A percentile compares a stretch with the other conserved stretches of the same genome.
These are phyloP conservation scores for Peribatodes rhomboidaria DNA, from an alignment of 2,888 invertebrate genomes.

Conservation along the genomic window DNA sequence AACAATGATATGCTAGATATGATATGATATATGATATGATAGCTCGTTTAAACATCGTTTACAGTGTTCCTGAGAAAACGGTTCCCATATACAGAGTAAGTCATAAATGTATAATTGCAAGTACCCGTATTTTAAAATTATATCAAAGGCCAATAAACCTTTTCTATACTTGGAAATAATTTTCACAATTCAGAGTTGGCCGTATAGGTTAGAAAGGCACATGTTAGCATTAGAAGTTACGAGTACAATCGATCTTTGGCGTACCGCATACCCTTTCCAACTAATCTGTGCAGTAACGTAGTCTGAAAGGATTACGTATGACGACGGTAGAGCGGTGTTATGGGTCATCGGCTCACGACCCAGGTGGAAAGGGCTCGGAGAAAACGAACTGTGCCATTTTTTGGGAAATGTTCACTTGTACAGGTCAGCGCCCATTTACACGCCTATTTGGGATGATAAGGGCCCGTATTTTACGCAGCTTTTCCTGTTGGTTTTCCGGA, in stretches of 20 bases:
- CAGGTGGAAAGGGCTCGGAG: slow-evolving; percentile 19
- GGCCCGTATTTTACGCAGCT: slow-evolving; percentile 4
- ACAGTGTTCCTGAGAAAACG: too few species aligned
- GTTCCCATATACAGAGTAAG: too few species aligned
- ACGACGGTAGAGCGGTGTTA: slow-evolving; percentile 31
- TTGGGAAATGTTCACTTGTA: slow-evolving; percentile 4
- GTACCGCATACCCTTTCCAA: background rate
- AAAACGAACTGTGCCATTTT: slow-evolving; percentile 25
- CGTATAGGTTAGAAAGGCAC: too few species aligned
- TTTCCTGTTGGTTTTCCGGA: background rate
- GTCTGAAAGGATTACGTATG: slow-evolving; percentile 13
- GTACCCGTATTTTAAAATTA: too few species aligned
- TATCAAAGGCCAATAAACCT: too few species aligned
- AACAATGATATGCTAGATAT: too few species aligned
- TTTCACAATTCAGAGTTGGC: background rate
- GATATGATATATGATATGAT: too few species aligned
- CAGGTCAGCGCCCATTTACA: slow-evolving; percentile 21
- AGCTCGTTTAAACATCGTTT: too few species aligned
- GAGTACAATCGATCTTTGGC: background rate
- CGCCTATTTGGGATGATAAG: slow-evolving; percentile 11
- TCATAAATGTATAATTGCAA: too few species aligned
- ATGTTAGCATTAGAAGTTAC: too few species aligned
- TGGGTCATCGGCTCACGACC: slow-evolving; percentile 41
- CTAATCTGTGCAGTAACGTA: background rate
- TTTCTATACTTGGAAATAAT: too few species aligned